Conservation (phyloP, 1,140 invertebrate genomes). For the Caenorhabditis remanei region DNA sequence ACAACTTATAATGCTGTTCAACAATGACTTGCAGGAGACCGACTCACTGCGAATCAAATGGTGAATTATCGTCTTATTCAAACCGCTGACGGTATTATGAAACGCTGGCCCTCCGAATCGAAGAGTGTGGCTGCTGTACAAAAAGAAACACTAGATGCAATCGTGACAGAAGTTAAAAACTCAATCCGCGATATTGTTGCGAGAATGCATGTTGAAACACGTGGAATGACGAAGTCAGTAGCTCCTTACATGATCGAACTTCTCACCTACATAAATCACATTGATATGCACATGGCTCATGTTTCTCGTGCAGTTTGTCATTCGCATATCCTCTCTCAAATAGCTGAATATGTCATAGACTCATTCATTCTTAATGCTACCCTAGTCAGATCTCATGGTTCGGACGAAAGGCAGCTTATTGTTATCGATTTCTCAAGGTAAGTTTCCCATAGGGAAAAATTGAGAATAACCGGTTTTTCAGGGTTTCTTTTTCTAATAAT, state of each 20-base stretch:
- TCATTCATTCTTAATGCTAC: slow-evolving; percentile 47
- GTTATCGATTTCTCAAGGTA: slow-evolving; percentile 42
- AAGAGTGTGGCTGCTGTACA: slow-evolving; percentile 71
- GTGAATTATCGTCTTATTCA: slow-evolving; percentile 72
- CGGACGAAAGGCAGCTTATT: slow-evolving; percentile 13
- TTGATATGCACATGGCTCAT: slow-evolving; percentile 42
- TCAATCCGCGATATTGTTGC: slow-evolving; percentile 60
- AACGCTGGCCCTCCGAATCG: slow-evolving; percentile 70
- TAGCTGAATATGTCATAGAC: slow-evolving; percentile 50
- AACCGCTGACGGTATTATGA: slow-evolving; percentile 68
- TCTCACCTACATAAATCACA: slow-evolving; percentile 19
- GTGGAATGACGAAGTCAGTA: slow-evolving; percentile 42
- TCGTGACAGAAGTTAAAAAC: slow-evolving; percentile 38
- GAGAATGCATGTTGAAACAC: slow-evolving; percentile 44
- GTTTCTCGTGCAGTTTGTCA: slow-evolving; percentile 46
- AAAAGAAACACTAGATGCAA: slow-evolving; percentile 68
- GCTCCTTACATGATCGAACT: slow-evolving; percentile 35
- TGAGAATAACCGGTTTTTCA: no score
- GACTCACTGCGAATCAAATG: slow-evolving; percentile 67
- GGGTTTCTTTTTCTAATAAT: no score
- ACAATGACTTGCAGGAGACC: slow-evolving; percentile 67
- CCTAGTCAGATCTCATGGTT: not conserved
- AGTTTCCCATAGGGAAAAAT: not conserved
- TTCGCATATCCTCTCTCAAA: slow-evolving; percentile 30
- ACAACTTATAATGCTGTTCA: slow-evolving; percentile 66